phyloP scores from a whole-genome alignment of 2,113 vertebrate genomes.

The Dascyllus trimaculatus region DNA sequence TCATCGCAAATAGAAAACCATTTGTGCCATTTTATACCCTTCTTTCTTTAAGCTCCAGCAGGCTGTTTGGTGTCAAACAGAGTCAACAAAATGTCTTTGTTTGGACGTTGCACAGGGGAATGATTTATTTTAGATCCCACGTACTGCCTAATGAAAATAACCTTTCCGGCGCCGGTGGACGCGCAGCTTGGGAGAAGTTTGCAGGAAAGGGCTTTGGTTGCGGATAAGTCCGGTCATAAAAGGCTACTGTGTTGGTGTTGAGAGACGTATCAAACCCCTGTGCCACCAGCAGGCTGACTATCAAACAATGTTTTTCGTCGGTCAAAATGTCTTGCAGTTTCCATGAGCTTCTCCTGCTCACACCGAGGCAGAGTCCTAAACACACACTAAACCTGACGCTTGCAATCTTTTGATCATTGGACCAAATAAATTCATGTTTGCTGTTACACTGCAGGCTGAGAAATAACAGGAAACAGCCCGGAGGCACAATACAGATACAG shows the following conservation, averaged over 20 bases:
- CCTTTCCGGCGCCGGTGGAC: conserved; percentile 42
- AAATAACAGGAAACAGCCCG: conserved; percentile 66
- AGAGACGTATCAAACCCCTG: conserved; percentile 65
- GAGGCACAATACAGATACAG: conserved; percentile 32
- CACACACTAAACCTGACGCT: conserved; percentile 33
- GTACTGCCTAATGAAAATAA: conserved; percentile 36
- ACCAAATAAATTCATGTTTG: conserved; percentile 68
- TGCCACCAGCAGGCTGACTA: conserved; percentile 54
- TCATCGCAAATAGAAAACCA: conserved; percentile 21
- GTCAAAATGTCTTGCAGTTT: conserved; percentile 52
- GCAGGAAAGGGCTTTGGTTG: conserved; percentile 71
- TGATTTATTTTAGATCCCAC: conserved; percentile 51
- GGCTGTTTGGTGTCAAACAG: conserved; percentile 17
- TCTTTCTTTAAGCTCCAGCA: conserved; percentile 11
- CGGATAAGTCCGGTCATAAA: conserved; percentile 67
- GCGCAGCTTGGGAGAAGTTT: conserved; percentile 37
- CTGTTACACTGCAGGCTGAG: conserved; percentile 32
- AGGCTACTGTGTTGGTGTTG: conserved; percentile 59
- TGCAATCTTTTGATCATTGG: conserved; percentile 72
- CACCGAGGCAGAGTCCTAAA: conserved; percentile 55
- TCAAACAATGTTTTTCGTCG: conserved; percentile 57
- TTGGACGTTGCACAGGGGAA: conserved; percentile 26
- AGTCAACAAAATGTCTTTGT: conserved; percentile 49
- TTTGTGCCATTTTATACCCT: conserved; percentile 10
- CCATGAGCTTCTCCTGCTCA: conserved; percentile 62